Base-by-base conservation (phyloP, 2,888 invertebrate genomes). In the Choristoneura rosaceana region DNA sequence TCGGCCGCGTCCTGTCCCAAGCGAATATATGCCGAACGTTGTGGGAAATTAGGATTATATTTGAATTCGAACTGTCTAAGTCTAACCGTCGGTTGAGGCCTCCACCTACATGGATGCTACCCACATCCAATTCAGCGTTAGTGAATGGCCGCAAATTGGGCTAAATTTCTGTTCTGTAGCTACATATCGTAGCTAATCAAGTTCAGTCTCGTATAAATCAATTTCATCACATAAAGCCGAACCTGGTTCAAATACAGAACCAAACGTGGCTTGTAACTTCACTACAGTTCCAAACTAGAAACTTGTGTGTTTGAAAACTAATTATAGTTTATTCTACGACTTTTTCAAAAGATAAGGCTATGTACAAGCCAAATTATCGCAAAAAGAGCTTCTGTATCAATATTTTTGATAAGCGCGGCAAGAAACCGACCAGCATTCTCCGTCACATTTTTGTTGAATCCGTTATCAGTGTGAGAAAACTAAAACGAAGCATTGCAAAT, bases 101-200 rank as follows among this genome's bases (percentile, higher is more conserved):
- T 89, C 93, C 93, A 85, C 93, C 93, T 94, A 93, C 93, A 83
- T 87, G 81, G 82, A 76, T 74, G 80, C 93, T 88, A 82, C 93
- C 93, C 93, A 94, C 93, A 90, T 90, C 85, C 93, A 94, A 93
- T 93, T 87, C 85, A 84, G 84, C 84, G 82, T 83, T 79, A 79
- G 78, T 81, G 80, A 81, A 81, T 82, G 78, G 79, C 79, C 79
- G 83, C 84, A 85, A 90, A 90, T 88, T 92, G 89, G 85, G 83
- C 87, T 82, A 84, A 90, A 91, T 87, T 83, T 70, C 63, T 67
- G 73, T 47, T 70, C 52, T 70, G 41, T 66, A 52, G 10, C 15
- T 60, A 52, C 71, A 25, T 62, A 15, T 55, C 43, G n/a, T 7
- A 14, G 15, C 45, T 50, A 25, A 47, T 62, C 45, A 25, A 52